These are phyloP conservation scores for Chloebia gouldiae DNA, from an alignment of 2,113 vertebrate genomes.

Conservation along the genomic window DNA sequence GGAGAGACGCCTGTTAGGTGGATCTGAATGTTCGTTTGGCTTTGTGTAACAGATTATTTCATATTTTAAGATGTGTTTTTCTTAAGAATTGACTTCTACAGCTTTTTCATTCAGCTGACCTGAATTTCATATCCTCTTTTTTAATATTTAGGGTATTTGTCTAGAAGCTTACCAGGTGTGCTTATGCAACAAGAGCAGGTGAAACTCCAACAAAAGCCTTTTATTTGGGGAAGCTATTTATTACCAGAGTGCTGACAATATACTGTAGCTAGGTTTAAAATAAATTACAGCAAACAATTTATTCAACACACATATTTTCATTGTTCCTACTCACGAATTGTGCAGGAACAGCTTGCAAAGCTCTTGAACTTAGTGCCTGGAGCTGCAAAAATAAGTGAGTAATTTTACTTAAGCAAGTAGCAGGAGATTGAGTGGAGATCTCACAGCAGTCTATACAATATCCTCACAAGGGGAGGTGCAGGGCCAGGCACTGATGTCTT, in stretches of 20 bases:
- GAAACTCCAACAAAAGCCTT: conserved; percentile 32
- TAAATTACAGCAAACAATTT: conserved; percentile 25
- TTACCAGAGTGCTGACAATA: conserved; percentile 9
- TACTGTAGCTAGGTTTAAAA: neutral
- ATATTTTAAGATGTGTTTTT: neutral
- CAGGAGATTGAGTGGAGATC: neutral
- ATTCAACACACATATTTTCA: neutral
- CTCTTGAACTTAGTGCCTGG: neutral
- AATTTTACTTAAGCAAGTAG: neutral
- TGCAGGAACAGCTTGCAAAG: neutral
- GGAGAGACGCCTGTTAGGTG: neutral
- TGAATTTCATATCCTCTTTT: neutral
- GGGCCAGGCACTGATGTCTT: neutral
- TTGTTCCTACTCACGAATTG: neutral
- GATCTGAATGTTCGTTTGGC: neutral
- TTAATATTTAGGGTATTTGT: conserved; percentile 17
- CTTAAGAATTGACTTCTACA: neutral
- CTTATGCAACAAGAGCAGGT: neutral
- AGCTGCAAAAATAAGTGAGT: neutral
- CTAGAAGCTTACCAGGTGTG: neutral
- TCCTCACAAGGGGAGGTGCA: neutral
- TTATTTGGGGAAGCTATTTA: conserved; percentile 20
- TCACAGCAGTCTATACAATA: neutral
- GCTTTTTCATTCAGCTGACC: neutral
- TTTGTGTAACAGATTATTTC: neutral